A percentile compares a stretch with the other conserved stretches of the same genome.
Evolutionary conservation across 2,113 vertebrate genomes (phyloP).

Genomic region (Notechis scutatus): DNA sequence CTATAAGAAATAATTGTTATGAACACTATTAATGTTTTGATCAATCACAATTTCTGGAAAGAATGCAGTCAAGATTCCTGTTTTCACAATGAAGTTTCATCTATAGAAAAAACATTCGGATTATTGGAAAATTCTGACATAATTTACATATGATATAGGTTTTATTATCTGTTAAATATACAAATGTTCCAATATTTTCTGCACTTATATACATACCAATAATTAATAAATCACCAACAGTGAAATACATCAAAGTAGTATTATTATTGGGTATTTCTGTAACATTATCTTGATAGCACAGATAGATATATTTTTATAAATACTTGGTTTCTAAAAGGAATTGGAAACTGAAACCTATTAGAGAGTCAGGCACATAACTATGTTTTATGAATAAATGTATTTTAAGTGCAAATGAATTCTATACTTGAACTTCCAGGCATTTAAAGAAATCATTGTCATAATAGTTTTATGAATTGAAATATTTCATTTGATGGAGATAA

Average conservation of each 20-base stretch:
- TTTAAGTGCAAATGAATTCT: conserved; percentile 50
- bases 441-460: conserved; percentile 42
- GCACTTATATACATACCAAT: not conserved
- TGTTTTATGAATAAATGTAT: conserved; percentile 40
- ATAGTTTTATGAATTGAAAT: conserved; percentile 25
- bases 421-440: conserved; percentile 36
- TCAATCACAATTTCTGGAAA: not conserved
- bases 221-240: not conserved
- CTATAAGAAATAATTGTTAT: not conserved
- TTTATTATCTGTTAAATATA: not conserved
- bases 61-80: not conserved
- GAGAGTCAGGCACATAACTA: not conserved
- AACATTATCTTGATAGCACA: not conserved
- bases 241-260: not conserved
- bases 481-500: conserved; percentile 21
- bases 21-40: not conserved
- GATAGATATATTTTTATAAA: not conserved
- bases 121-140: not conserved
- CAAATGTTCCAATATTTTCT: not conserved
- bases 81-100: not conserved
- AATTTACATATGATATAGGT: not conserved
- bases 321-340: not conserved
- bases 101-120: not conserved
- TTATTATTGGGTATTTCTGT: not conserved
- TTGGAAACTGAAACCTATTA: not conserved